Evolutionary conservation across 2,888 invertebrate genomes (phyloP).

Genomic region (Sesamia inferens): DNA sequence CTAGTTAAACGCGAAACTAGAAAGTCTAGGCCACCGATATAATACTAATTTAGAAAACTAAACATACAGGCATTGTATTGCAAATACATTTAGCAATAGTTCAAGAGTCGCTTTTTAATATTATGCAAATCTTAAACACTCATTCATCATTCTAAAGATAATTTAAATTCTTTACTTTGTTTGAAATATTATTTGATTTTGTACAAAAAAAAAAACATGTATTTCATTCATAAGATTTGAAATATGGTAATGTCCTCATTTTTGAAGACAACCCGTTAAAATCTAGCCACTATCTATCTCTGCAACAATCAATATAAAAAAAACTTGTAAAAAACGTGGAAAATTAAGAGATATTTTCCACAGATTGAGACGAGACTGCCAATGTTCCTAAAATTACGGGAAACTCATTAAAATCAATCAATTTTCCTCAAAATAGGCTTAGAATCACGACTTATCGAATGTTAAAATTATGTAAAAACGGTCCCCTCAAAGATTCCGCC

Average conservation of each 20-base stretch:
- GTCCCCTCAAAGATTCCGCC: too few species aligned
- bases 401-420: too few species aligned
- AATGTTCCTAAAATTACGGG: too few species aligned
- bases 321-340: too few species aligned
- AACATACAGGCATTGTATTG: slow-evolving; percentile 33
- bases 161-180: neutral
- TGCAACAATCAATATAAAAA: too few species aligned
- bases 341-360: too few species aligned
- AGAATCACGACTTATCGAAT: too few species aligned
- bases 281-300: too few species aligned
- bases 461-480: too few species aligned
- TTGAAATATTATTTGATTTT: neutral
- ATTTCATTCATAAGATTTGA: slow-evolving; percentile 33
- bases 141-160: slow-evolving; percentile 39
- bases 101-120: slow-evolving; percentile 32
- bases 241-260: slow-evolving; percentile 12
- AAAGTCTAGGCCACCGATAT: slow-evolving; percentile 45
- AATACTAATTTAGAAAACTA: slow-evolving; percentile 50
- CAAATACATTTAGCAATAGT: slow-evolving; percentile 43
- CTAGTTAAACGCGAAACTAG: slow-evolving; percentile 31
- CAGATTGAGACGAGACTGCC: too few species aligned
- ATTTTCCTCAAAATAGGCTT: too few species aligned
- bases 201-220: slow-evolving; percentile 20
- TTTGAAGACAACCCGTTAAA: neutral
- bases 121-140: slow-evolving; percentile 24